Percentiles rank a stretch among this genome's conserved stretches.
Evolutionary conservation across 2,888 invertebrate species (phyloP).

Genomic region (Lepidochitona cinerea): DNA sequence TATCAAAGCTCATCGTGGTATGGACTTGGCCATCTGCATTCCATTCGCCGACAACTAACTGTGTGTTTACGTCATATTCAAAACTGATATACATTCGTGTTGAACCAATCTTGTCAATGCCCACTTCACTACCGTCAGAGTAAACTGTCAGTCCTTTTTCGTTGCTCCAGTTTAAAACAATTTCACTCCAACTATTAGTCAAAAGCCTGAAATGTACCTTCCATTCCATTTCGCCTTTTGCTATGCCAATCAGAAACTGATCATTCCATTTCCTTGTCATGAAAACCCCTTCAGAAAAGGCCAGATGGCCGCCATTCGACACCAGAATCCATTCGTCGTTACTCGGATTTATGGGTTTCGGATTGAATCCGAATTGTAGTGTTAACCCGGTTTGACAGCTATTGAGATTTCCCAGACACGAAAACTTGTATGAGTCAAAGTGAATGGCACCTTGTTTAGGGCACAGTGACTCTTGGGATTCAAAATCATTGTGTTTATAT

Average conservation of each 20-base stretch:
- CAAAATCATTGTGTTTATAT: not conserved
- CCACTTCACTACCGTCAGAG: conserved; percentile 47
- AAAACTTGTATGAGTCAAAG: conserved; percentile 56
- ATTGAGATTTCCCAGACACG: conserved; percentile 64
- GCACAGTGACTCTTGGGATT: conserved; percentile 8
- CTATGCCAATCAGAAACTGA: conserved; percentile 61
- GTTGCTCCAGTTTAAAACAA: conserved; percentile 44
- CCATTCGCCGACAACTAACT: conserved; percentile 16
- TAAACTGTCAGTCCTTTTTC: conserved; percentile 40
- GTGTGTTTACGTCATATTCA: conserved; percentile 16
- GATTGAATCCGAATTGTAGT: conserved; percentile 48
- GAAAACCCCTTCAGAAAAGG: conserved; percentile 60
- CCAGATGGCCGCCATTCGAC: conserved; percentile 58
- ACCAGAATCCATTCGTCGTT: conserved; percentile 43
- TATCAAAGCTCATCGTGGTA: conserved; percentile 26
- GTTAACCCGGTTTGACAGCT: conserved; percentile 55
- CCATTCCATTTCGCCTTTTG: conserved; percentile 45
- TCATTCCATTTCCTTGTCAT: conserved; percentile 51
- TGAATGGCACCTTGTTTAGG: conserved; percentile 41
- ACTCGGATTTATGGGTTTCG: conserved; percentile 28
- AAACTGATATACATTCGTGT: conserved; percentile 23
- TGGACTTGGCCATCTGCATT: conserved; percentile 18
- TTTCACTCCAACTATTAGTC: conserved; percentile 34
- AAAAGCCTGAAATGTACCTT: conserved; percentile 40
- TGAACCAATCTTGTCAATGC: conserved; percentile 7